Conservation (phyloP, 2,113 vertebrate genomes). For the Oncorhynchus tshawytscha region DNA sequence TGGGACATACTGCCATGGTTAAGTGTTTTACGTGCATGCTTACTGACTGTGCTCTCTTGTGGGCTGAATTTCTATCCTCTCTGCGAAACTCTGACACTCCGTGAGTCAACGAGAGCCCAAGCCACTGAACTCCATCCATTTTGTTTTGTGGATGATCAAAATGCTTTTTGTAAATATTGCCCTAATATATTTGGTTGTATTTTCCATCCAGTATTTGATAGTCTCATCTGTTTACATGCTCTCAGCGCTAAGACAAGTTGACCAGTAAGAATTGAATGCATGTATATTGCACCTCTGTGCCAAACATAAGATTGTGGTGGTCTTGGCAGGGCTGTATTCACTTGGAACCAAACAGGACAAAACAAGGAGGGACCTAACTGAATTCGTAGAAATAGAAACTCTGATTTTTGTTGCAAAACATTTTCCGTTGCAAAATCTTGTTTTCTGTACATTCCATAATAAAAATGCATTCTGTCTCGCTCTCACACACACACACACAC, state of each 20-base stretch:
- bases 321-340: conserved; percentile 20
- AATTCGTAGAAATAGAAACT: too few relatives aligned
- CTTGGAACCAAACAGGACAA: background rate
- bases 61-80: conserved; percentile 54
- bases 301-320: conserved; percentile 30
- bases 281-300: conserved; percentile 48
- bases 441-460: conserved; percentile 8
- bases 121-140: conserved; percentile 33
- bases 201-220: conserved; percentile 13
- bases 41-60: conserved; percentile 60
- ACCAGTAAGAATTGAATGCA: conserved; percentile 49
- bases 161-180: background rate
- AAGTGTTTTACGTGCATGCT: conserved; percentile 66
- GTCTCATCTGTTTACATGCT: conserved; percentile 16
- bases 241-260: too few relatives aligned
- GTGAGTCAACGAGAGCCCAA: conserved; percentile 47
- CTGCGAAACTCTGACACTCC: conserved; percentile 29
- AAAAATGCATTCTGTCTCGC: background rate
- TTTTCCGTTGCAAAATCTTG: background rate
- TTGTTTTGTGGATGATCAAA: conserved; percentile 21
- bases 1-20: conserved; percentile 33
- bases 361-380: too few relatives aligned
- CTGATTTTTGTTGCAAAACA: too few relatives aligned
- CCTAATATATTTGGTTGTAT: background rate
- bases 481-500: too few relatives aligned